Evolutionary conservation across 2,888 invertebrate genomes (phyloP), one percentile per base, ranked within the genome.

Genomic region (Sisyra nigra): DNA sequence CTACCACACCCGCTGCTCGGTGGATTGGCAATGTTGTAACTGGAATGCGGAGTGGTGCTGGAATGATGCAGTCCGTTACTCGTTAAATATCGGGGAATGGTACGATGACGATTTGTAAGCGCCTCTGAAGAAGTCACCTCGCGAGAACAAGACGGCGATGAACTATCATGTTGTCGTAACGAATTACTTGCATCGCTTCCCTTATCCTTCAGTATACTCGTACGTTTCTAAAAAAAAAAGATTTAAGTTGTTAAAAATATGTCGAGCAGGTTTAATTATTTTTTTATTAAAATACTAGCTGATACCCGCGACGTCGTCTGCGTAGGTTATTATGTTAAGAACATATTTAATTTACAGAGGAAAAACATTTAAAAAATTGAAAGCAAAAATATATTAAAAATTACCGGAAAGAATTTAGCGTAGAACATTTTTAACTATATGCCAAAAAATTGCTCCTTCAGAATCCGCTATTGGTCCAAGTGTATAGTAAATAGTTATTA

Each of bases 71-170:
- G 61, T 54, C 62, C 62, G 3, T 57, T 57, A 0, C 57, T 54
- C 2, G 63, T 59, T 48, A 63, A 62, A 46, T 64, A 63, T 30
- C 64, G 57, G 4, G 64, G 64, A 48, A 64, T 63, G 10, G 64
- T 64, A 36, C 64, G 60, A 55, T 64, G 64, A 50, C 61, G 60
- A 42, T 62, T 59, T 14, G 9, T 9, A 6, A 14, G 11, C 15
- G 31, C 18, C 8, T 42, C 42, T 11, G 17, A 13, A 13, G 14
- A n/a, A 6, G 18, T 8, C 4, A 38, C n/a, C 32, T 42, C 29
- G 19, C 47, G 38, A 54, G 57, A 34, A 46, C 48, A 44, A 45
- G 51, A 19, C 45, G 49, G 50, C 19, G 24, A 24, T 7, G 54
- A 9, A 51, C 49, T 14, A 51, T 49, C 17, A 52, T 24, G 24